phyloP scores from a whole-genome alignment of 1,140 invertebrate species.

The Nebria ingens region DNA sequence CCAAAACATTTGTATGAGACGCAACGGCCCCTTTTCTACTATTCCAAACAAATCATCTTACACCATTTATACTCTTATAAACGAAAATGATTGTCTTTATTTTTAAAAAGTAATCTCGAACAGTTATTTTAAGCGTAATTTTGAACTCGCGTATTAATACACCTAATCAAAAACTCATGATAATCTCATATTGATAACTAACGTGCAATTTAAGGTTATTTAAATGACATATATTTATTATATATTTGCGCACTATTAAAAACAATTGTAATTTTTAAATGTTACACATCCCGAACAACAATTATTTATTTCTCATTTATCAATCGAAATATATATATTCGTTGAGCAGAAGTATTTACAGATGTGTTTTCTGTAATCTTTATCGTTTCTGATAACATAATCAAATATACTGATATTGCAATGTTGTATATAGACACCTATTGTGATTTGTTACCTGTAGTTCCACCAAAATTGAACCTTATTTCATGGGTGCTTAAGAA shows the following conservation, averaged over 20 bases:
- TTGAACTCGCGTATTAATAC: no score
- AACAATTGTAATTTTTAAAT: no score
- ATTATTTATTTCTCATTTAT: no score
- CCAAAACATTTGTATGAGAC: constrained; percentile 4
- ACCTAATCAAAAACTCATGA: no score
- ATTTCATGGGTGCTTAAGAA: background rate
- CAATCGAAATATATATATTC: background rate
- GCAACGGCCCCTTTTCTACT: background rate
- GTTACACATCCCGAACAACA: no score
- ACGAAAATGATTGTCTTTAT: background rate
- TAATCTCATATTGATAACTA: no score
- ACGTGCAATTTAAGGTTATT: no score
- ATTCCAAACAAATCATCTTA: background rate
- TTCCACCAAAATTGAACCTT: background rate
- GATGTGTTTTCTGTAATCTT: constrained; percentile 6
- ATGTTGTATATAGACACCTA: constrained; percentile 4
- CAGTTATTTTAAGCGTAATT: background rate
- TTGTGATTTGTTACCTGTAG: constrained; percentile 5
- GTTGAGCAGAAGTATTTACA: background rate
- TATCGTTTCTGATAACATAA: background rate
- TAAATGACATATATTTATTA: no score
- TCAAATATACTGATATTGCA: constrained; percentile 5
- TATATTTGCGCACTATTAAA: no score
- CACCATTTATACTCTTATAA: background rate
- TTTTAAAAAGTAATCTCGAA: background rate